A percentile compares a stretch with the other conserved stretches of the same genome.
These are phyloP conservation scores for Palythoa caribaeorum DNA, from an alignment of 92 coral and sea anemone species.

Conservation along the genomic window DNA sequence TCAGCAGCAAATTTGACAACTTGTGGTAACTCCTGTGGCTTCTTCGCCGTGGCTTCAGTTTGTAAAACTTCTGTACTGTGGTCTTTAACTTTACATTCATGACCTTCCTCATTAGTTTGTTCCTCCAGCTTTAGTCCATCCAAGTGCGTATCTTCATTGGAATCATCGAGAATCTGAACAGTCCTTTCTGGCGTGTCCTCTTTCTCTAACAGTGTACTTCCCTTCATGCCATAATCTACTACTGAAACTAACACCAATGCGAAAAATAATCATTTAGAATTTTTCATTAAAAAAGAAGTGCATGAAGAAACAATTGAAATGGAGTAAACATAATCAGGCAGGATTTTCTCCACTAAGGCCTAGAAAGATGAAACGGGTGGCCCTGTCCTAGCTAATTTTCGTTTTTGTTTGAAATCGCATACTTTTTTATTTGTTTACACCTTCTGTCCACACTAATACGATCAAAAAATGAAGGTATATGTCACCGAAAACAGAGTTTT, in stretches of 20 bases:
- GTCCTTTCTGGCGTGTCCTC: background rate
- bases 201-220: background rate
- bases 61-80: background rate
- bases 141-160: background rate
- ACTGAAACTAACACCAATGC: background rate
- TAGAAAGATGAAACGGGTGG: background rate
- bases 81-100: background rate
- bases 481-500: no score
- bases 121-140: background rate
- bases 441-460: no score
- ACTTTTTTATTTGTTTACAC: no score
- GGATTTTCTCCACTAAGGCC: background rate
- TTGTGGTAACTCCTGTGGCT: background rate
- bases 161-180: background rate
- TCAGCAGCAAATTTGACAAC: constrained; percentile 41
- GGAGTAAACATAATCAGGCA: background rate
- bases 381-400: no score
- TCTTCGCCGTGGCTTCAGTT: background rate
- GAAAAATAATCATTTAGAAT: background rate
- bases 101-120: background rate
- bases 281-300: background rate
- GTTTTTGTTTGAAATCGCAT: no score
- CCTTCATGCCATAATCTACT: background rate
- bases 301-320: background rate
- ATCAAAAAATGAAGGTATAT: no score